Evolutionary conservation across 2,797 vertebrate species (phyloP).

Genomic region (Tapirus indicus): DNA sequence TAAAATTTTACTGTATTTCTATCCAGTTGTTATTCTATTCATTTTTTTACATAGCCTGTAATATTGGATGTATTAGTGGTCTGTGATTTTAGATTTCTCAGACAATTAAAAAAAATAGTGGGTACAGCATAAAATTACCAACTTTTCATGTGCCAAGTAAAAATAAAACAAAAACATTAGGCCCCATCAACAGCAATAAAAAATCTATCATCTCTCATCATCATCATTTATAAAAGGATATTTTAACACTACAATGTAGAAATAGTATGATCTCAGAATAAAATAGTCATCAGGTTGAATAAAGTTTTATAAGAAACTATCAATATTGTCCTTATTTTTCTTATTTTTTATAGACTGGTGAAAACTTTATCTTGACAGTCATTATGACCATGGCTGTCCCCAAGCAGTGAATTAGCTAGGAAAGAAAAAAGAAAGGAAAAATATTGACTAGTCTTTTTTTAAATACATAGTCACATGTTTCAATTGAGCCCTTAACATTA

Average conservation of each 20-base stretch:
- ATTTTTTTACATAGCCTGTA: background rate
- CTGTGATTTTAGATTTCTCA: background rate
- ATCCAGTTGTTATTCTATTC: background rate
- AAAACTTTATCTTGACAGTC: background rate
- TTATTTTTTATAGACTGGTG: background rate
- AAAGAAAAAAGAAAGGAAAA: background rate
- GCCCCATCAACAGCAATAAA: background rate
- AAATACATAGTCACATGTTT: background rate
- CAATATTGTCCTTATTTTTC: background rate
- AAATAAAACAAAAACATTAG: background rate
- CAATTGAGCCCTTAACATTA: background rate
- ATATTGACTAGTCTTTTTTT: background rate
- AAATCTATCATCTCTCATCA: background rate
- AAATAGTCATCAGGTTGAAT: background rate
- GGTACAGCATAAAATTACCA: background rate
- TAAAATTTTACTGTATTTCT: slow-evolving; percentile 14
- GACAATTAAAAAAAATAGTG: background rate
- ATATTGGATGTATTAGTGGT: background rate
- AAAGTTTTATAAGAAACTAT: background rate
- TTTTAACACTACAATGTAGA: background rate
- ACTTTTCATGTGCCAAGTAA: background rate
- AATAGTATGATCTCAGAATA: slow-evolving; percentile 7
- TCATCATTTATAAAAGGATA: background rate
- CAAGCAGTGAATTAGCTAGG: background rate
- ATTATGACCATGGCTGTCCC: background rate